phyloP scores from a whole-genome alignment of 1,140 invertebrate genomes.

The Leptonema lineaticorne region DNA sequence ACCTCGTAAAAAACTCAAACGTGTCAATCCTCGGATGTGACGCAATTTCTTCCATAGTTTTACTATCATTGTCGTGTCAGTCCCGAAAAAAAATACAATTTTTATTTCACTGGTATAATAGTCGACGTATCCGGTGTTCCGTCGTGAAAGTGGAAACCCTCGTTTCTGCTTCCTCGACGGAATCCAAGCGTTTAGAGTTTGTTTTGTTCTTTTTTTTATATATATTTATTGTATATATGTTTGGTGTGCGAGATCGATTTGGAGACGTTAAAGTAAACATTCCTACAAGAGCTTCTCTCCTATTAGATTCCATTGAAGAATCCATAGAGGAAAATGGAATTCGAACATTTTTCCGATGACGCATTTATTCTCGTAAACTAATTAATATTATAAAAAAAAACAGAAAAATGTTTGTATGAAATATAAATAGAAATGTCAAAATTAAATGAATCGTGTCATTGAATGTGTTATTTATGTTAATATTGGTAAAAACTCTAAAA shows the following conservation, averaged over 20 bases:
- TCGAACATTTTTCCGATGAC: neutral
- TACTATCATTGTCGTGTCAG: neutral
- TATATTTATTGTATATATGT: too few species aligned
- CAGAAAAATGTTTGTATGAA: too few species aligned
- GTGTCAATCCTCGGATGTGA: neutral
- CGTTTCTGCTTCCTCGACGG: neutral
- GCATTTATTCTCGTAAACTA: neutral
- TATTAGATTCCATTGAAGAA: too few species aligned
- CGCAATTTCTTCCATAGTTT: neutral
- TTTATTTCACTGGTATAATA: neutral
- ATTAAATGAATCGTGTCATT: too few species aligned
- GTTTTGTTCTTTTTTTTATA: neutral
- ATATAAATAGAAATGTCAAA: too few species aligned
- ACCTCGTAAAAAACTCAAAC: too few species aligned
- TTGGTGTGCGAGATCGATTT: neutral
- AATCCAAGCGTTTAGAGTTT: neutral
- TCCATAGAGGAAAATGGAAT: too few species aligned
- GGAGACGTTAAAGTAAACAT: neutral
- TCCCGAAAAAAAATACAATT: neutral
- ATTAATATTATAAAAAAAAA: too few species aligned
- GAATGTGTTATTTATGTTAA: too few species aligned
- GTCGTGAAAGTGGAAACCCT: constrained; percentile 6
- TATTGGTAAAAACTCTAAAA: too few species aligned
- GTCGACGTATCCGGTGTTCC: neutral
- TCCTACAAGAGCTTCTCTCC: too few species aligned